Conservation (phyloP, 2,888 invertebrate genomes). For the Tenthredo notha region DNA sequence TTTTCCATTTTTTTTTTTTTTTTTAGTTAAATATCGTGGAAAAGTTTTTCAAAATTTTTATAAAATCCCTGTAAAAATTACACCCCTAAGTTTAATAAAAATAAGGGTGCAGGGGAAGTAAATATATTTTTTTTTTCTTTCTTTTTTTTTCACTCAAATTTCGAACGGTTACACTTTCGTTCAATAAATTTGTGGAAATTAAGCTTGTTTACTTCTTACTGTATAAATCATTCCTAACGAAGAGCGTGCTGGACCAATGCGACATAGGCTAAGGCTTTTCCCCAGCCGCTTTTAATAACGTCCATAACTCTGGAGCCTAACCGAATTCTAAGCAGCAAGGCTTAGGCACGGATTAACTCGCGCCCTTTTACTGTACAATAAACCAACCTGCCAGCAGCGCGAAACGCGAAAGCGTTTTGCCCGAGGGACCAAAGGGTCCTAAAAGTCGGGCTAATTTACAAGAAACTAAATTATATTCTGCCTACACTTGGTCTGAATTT, state of each 20-base stretch:
- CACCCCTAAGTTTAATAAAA: too few relatives aligned
- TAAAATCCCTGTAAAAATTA: background rate
- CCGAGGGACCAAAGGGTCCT: slow-evolving; percentile 37
- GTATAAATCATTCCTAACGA: slow-evolving; percentile 28
- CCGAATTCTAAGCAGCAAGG: slow-evolving; percentile 43
- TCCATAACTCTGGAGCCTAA: slow-evolving; percentile 50
- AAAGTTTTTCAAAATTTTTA: too few relatives aligned
- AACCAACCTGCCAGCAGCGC: slow-evolving; percentile 30
- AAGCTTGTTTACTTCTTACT: background rate
- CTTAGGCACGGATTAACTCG: slow-evolving; percentile 46
- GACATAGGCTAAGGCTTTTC: slow-evolving; percentile 1
- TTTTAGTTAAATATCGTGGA: too few relatives aligned
- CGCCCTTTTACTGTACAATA: slow-evolving; percentile 45
- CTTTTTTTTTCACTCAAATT: background rate
- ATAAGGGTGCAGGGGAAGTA: too few relatives aligned
- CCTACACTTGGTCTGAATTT: background rate
- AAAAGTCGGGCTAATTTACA: slow-evolving; percentile 42
- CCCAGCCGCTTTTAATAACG: slow-evolving; percentile 47
- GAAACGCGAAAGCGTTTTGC: slow-evolving; percentile 33
- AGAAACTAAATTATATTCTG: slow-evolving; percentile 34
- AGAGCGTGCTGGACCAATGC: slow-evolving; percentile 29
- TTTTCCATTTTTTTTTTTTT: too few relatives aligned
- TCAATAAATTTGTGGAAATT: background rate
- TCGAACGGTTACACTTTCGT: background rate
- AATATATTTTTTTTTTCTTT: too few relatives aligned